Percentiles rank a stretch among this genome's conserved stretches.
Evolutionary conservation across 1,140 invertebrate species (phyloP).

Genomic region (Macrosteles quadrilineatus): DNA sequence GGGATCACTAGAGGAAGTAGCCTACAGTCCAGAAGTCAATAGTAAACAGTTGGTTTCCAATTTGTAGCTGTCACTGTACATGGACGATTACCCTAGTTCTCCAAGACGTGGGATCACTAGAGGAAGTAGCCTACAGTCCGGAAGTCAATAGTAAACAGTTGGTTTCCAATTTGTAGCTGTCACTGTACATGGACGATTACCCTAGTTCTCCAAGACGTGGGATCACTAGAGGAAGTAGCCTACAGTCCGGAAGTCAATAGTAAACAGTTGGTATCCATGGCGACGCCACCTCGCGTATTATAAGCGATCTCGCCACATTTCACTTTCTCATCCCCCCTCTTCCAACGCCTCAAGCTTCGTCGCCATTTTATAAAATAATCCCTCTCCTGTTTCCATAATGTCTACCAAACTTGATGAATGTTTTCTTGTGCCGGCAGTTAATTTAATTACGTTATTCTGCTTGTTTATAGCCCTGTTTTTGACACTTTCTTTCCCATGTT

Average conservation of each 20-base stretch:
- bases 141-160: slow-evolving; percentile 27
- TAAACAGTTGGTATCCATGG: slow-evolving; percentile 23
- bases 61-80: too few relatives aligned
- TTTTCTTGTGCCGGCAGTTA: too few relatives aligned
- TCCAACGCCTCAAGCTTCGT: not conserved
- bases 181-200: too few relatives aligned
- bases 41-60: not conserved
- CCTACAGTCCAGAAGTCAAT: slow-evolving; percentile 17
- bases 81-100: too few relatives aligned
- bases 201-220: too few relatives aligned
- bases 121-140: slow-evolving; percentile 14
- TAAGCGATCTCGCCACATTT: slow-evolving; percentile 25
- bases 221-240: slow-evolving; percentile 5
- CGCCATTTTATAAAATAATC: slow-evolving; percentile 26
- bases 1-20: slow-evolving; percentile 3
- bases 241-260: slow-evolving; percentile 21
- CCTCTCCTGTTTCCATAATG: slow-evolving; percentile 22
- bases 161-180: too few relatives aligned
- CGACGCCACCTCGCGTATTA: slow-evolving; percentile 14
- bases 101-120: too few relatives aligned
- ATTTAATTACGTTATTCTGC: too few relatives aligned
- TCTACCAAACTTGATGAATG: not conserved
- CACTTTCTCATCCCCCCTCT: slow-evolving; percentile 4
- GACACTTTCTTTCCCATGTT: too few relatives aligned
- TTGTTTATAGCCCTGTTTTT: too few relatives aligned